A percentile compares a stretch with the other conserved stretches of the same genome.
Conservation (phyloP, 2,888 invertebrate species). For the Pammene aurita region DNA sequence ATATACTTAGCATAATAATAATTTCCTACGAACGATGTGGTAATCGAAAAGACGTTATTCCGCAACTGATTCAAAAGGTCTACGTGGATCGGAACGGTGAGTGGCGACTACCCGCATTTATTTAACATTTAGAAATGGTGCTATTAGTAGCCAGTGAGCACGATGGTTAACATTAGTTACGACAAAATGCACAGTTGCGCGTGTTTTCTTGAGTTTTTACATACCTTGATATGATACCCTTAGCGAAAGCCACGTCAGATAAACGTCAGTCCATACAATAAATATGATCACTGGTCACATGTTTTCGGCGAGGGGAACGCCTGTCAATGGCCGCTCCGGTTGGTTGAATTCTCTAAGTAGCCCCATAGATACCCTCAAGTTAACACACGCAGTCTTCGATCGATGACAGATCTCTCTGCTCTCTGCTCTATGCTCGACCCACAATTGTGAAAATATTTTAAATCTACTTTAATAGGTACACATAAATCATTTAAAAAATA, state of each 20-base stretch:
- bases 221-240: too few species aligned
- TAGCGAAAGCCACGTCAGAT: too few species aligned
- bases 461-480: conserved; percentile 30
- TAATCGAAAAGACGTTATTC: conserved; percentile 27
- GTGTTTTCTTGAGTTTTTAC: neutral
- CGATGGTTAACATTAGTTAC: conserved; percentile 6
- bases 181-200: neutral
- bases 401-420: neutral
- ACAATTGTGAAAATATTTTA: conserved; percentile 21
- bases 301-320: too few species aligned
- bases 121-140: conserved; percentile 21
- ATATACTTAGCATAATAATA: conserved; percentile 79
- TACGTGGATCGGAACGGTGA: conserved; percentile 15
- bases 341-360: neutral
- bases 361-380: neutral
- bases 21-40: conserved; percentile 50
- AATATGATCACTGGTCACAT: too few species aligned
- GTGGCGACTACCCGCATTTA: conserved; percentile 16
- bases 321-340: too few species aligned
- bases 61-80: conserved; percentile 32
- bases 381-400: neutral
- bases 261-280: too few species aligned
- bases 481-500: conserved; percentile 42
- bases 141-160: conserved; percentile 29
- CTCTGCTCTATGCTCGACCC: conserved; percentile 18